Evolutionary conservation across 64 coral and sea anemone genomes (phyloP).

Genomic region (Orbicella faveolata): DNA sequence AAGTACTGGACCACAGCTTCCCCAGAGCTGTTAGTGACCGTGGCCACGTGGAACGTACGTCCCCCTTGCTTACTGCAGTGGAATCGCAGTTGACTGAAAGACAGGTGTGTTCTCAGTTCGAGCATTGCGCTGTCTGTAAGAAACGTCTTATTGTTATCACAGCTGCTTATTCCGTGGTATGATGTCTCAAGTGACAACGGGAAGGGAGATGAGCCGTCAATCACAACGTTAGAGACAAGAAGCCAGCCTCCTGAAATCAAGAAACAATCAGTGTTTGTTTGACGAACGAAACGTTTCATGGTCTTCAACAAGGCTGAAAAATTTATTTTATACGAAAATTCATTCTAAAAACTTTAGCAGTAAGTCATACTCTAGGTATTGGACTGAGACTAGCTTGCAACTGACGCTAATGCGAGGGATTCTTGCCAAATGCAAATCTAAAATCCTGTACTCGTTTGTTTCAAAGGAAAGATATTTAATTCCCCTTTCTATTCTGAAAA

Average conservation of each 20-base stretch:
- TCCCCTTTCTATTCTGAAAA: too few relatives aligned
- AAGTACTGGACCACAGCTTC: background rate
- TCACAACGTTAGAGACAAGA: background rate
- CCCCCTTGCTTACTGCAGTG: background rate
- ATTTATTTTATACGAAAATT: too few relatives aligned
- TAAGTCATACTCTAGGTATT: too few relatives aligned
- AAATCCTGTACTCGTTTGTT: too few relatives aligned
- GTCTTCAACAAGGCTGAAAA: too few relatives aligned
- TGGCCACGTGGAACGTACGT: background rate
- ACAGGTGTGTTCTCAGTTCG: background rate
- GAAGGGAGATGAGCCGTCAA: background rate
- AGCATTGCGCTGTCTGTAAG: background rate
- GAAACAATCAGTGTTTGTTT: background rate
- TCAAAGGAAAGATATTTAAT: too few relatives aligned
- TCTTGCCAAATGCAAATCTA: too few relatives aligned
- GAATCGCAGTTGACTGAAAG: background rate
- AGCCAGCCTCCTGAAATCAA: background rate
- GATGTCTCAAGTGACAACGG: background rate
- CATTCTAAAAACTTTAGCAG: too few relatives aligned
- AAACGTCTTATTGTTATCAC: background rate
- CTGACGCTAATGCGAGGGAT: too few relatives aligned
- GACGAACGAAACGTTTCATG: too few relatives aligned
- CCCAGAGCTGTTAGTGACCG: background rate
- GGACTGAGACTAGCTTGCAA: too few relatives aligned
- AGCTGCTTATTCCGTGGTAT: background rate